Evolutionary conservation across 2,113 vertebrate genomes (phyloP).

Genomic region (Scortum barcoo): DNA sequence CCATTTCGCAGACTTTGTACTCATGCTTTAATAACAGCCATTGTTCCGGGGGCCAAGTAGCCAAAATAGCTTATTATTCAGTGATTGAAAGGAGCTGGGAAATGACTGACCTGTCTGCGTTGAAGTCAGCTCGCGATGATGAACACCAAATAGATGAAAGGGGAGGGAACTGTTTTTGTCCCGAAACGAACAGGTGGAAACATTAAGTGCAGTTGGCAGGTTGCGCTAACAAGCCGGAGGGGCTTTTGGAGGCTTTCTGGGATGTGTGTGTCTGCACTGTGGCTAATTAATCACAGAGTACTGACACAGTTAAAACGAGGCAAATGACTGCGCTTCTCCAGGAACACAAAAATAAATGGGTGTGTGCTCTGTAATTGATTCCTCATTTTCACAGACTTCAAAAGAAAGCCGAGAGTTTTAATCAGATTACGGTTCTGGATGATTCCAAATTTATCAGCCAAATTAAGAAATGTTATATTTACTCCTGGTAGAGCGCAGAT

Average conservation of each 20-base stretch:
- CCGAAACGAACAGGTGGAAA: slow-evolving; percentile 77
- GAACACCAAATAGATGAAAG: slow-evolving; percentile 62
- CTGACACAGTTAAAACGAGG: slow-evolving; percentile 66
- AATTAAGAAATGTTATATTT: slow-evolving; percentile 66
- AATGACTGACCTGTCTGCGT: slow-evolving; percentile 14
- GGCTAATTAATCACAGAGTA: slow-evolving; percentile 72
- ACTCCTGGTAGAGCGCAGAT: slow-evolving; percentile 34
- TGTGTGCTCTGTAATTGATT: slow-evolving; percentile 70
- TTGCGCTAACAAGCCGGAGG: slow-evolving; percentile 67
- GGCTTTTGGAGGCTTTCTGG: slow-evolving; percentile 50
- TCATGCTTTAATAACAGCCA: slow-evolving; percentile 27
- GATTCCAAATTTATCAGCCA: slow-evolving; percentile 65
- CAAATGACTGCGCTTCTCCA: slow-evolving; percentile 54
- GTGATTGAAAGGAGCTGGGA: slow-evolving; percentile 24
- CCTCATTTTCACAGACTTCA: slow-evolving; percentile 80
- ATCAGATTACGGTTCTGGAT: slow-evolving; percentile 67
- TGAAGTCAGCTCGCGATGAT: slow-evolving; percentile 34
- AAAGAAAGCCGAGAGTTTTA: slow-evolving; percentile 60
- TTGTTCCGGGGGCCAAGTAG: slow-evolving; percentile 47
- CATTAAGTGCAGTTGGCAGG: slow-evolving; percentile 75
- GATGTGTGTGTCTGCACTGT: slow-evolving; percentile 47
- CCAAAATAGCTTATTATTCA: slow-evolving; percentile 30
- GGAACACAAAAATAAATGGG: slow-evolving; percentile 61
- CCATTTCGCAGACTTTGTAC: slow-evolving; percentile 22
- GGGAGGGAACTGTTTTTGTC: slow-evolving; percentile 50